Base-by-base conservation (phyloP, 2,113 vertebrate species). In the Ceuthmochares aereus region DNA sequence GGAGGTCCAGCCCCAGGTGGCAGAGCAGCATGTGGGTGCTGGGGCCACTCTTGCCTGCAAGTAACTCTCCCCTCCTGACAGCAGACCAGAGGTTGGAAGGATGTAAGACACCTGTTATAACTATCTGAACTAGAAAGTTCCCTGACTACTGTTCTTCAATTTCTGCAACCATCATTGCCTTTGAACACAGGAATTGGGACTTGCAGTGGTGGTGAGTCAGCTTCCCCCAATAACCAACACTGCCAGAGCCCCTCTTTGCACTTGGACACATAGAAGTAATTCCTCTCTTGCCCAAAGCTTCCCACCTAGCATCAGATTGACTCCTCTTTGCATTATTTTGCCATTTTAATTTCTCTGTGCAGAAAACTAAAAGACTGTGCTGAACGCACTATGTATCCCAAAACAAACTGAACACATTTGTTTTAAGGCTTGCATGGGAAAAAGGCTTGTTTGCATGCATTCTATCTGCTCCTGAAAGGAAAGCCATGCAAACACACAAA, bases 401-500 rank as follows among this genome's bases (percentile, higher is more conserved):
- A 83, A 64, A 11, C 7, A n/a, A 75, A 49, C 5, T 2, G 2
- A 92, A 80, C 5, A 25, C 0, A 0, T 7, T 42, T 45, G 4
- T n/a, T 89, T 63, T 37, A 79, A 55, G 43, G 32, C 18, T 93
- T 52, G 75, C 3, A 11, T 7, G 15, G 34, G 20, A 87, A 70
- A 91, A 40, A 4, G 13, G 52, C 15, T 59, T 67, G 59, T 34
- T 78, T 67, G 8, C 19, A 67, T 0, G 0, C 7, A 30, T 26
- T 64, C 66, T 67, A 30, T 4, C 63, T 88, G 75, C n/a, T 62
- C 54, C 49, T 10, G 10, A 88, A 83, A 49, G 45, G 26, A 19
- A 84, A 83, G 58, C 20, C 3, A 1, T 40, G 30, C 26, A 87
- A 78, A 64, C 26, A 29, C 43, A 62, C 12, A 70, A 73, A 80